Evolutionary conservation across 2,797 vertebrate genomes (phyloP), one percentile per base, ranked within the genome.

Genomic region (Synaphobranchus kaupii): DNA sequence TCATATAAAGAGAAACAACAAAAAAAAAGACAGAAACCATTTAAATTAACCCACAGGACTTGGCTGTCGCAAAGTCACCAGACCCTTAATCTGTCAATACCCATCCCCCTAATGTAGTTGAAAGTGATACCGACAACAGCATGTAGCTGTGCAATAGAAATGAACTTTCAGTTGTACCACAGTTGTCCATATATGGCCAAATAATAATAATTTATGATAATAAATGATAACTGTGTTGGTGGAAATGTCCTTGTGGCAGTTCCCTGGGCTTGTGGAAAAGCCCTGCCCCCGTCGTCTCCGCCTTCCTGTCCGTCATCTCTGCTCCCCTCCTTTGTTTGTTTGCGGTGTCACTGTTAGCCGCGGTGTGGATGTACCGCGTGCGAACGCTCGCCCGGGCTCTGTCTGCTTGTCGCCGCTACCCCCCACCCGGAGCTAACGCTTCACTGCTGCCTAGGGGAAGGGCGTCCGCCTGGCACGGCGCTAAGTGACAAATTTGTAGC

Each of bases 331-430:
- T 87, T 86, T 89, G 83, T 91, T 50, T 86, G 63, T 84, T 84
- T 87, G 88, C 90, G 85, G 88, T 90, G 90, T 91, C 90, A 91
- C 92, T 93, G 92, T 94, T 90, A 91, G 92, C 93, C 90, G 90
- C 86, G 25, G 89, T 68, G 31, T 47, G 86, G 73, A 5, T 47
- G 83, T 56, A 89, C 92, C 91, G 89, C 89, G 90, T 91, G 91
- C 28, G 58, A 22, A 28, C 84, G 84, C 71, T 28, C n/a, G 25
- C 63, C n/a, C 15, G 63, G 63, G 63, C 63, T 68, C 10, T 68
- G 82, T 52, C 60, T 81, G 52, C 83, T 56, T 47, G 39, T 1
- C 58, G 63, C 63, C n/a, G 1, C 60, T 44, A 28, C 82, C 84
- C 85, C 15, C 7, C 58, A 63, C 84, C 63, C 83, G 47, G 76